Evolutionary conservation across 2,797 vertebrate species (phyloP), one percentile per base, ranked within the genome.

Genomic region (Mormyrus hasselquistii): DNA sequence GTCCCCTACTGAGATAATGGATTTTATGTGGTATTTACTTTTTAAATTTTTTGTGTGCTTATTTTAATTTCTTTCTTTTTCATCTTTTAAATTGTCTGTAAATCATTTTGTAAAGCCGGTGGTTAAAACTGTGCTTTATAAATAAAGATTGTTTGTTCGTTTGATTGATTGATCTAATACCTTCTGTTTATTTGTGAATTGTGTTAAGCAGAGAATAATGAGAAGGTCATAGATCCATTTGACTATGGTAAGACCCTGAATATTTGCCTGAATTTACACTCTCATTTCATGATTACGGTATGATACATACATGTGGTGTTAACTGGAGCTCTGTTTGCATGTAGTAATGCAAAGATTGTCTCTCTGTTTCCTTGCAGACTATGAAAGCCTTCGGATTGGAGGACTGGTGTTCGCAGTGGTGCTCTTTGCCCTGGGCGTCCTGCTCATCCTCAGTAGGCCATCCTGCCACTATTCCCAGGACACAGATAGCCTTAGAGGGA

Each of bases 401-500:
- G 98, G 98, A 19, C 88, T 99, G 94, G 96, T 96, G 22, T 97
- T 99, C 19, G 98, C 98, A 0, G 98, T 99, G 91, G 96, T 99
- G 87, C 96, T 99, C 84, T 99, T 99, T 93, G 95, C 96, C 0
- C 94, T 99, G 2, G 98, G 98, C 59, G 98, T 99, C 79, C 97
- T 99, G 22, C 97, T 99, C 16, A 99, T 99, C 89, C 96, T 99
- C 88, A 99, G 98, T 99, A 93, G 97, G 98, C 92, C 5, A 52
- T 87, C 16, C 38, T 57, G 34, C 22, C 7, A 16, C 34, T 29
- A 22, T 19, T 41, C 88, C 12, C 79, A 85, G 7, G 34, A 82
- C 79, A 82, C 79, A 55, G 52, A 57, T 7, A 87, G 2, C 25
- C 7, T 38, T 87, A 38, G 34, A 76, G 14, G 69, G 2, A 41